These are phyloP conservation scores for Porites divaricata DNA, from an alignment of 92 coral and sea anemone genomes.

Conservation along the genomic window DNA sequence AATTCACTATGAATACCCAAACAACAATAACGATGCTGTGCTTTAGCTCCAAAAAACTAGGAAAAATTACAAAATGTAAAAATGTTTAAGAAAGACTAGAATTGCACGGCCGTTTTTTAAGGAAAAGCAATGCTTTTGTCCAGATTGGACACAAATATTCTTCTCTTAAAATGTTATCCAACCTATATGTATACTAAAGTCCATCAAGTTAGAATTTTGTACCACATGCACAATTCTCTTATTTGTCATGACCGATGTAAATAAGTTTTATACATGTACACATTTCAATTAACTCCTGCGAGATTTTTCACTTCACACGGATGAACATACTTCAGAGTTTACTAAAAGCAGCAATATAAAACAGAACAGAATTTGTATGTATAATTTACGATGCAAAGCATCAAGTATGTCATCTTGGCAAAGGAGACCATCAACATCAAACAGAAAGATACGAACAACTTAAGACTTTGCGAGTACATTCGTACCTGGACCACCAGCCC, in stretches of 20 bases:
- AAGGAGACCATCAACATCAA: not conserved
- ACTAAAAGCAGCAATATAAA: not conserved
- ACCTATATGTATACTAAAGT: not conserved
- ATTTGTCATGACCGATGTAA: not conserved
- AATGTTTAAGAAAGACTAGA: no score
- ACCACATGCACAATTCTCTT: not conserved
- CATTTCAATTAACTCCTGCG: no score
- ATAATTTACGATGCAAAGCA: not conserved
- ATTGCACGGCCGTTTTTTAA: no score
- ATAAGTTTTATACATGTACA: not conserved
- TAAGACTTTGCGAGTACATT: not conserved
- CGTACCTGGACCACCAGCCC: constrained; percentile 99
- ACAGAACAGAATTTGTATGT: not conserved
- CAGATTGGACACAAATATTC: not conserved
- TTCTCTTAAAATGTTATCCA: not conserved
- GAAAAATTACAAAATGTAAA: no score
- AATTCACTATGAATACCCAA: no score
- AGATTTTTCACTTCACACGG: no score
- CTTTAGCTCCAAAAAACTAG: no score
- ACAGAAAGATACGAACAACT: not conserved
- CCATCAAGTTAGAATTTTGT: not conserved
- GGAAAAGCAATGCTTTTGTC: not conserved
- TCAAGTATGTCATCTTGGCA: not conserved
- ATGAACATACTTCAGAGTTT: not conserved
- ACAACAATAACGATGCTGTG: no score